Percentiles rank a stretch among this genome's conserved stretches.
Conservation (phyloP, 2,888 invertebrate genomes). For the Tuta absoluta region DNA sequence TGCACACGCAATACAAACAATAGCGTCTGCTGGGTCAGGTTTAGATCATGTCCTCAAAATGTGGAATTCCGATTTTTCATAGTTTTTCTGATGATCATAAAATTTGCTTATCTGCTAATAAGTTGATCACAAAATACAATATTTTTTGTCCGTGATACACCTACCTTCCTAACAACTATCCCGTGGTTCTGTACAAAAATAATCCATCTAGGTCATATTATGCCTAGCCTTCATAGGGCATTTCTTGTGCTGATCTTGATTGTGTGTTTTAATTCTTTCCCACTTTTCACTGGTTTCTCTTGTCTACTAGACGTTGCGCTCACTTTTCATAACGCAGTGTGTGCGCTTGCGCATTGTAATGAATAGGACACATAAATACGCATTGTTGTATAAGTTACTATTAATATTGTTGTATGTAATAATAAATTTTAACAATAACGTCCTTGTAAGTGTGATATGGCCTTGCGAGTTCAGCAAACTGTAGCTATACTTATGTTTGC, state of each 20-base stretch:
- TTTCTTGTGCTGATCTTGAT: conserved; percentile 1
- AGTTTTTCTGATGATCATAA: background rate
- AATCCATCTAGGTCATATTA: too few relatives aligned
- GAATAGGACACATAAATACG: background rate
- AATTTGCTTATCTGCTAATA: background rate
- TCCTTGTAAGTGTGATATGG: background rate
- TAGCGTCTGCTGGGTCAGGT: conserved; percentile 7
- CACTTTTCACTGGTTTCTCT: conserved; percentile 7
- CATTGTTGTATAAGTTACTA: background rate
- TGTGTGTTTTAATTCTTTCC: background rate
- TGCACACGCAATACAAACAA: conserved; percentile 11
- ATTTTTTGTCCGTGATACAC: too few relatives aligned
- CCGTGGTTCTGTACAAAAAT: too few relatives aligned
- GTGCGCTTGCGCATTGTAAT: conserved; percentile 1
- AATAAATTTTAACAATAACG: background rate
- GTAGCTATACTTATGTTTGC: background rate
- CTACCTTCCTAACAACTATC: too few relatives aligned
- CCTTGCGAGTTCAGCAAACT: conserved; percentile 1
- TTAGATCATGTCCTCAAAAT: conserved; percentile 1
- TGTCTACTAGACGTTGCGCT: background rate
- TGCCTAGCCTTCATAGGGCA: background rate
- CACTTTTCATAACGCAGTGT: background rate
- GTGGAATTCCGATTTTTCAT: background rate
- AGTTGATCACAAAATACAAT: too few relatives aligned
- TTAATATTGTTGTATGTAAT: background rate